phyloP scores from a whole-genome alignment of 2,888 invertebrate species.

The Periphyllus acericola region DNA sequence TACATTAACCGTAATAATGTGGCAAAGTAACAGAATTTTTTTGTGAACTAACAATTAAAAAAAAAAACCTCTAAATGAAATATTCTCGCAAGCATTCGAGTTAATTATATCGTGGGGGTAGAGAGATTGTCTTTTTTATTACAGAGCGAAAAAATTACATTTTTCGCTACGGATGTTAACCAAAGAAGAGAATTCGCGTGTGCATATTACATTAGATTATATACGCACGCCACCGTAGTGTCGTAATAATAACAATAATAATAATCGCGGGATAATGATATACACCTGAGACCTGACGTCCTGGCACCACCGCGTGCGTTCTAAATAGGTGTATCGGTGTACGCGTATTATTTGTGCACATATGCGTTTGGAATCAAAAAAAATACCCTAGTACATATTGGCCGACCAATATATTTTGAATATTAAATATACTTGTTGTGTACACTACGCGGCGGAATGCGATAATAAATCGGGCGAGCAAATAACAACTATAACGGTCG shows the following conservation, averaged over 20 bases:
- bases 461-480: neutral
- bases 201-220: neutral
- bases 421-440: neutral
- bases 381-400: neutral
- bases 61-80: neutral
- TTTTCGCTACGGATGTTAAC: slow-evolving; percentile 8
- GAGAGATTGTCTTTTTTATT: neutral
- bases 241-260: neutral
- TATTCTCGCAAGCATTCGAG: neutral
- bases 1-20: slow-evolving; percentile 41
- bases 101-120: slow-evolving; percentile 27
- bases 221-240: neutral
- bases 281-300: neutral
- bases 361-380: slow-evolving; percentile 17
- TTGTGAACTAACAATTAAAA: slow-evolving; percentile 22
- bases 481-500: neutral
- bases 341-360: neutral
- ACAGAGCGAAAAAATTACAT: neutral
- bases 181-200: neutral
- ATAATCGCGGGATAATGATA: neutral
- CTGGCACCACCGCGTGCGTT: neutral
- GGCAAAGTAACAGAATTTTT: slow-evolving; percentile 21
- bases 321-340: too few relatives aligned
- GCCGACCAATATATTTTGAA: neutral
- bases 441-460: neutral